phyloP scores from a whole-genome alignment of 2,113 vertebrate species.

The Acanthisitta chloris region DNA sequence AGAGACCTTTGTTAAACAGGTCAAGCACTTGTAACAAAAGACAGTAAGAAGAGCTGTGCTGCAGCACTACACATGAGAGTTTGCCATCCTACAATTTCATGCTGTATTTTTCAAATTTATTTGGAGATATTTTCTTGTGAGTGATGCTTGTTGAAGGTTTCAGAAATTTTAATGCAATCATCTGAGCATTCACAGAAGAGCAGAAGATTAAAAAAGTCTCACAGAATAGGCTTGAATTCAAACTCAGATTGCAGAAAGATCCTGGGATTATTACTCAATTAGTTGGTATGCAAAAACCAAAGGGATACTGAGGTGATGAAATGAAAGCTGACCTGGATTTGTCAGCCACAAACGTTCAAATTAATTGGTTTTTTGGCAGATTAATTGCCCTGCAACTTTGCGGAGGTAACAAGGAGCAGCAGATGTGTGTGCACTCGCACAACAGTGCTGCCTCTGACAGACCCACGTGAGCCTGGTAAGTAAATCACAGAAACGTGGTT shows the following conservation, averaged over 20 bases:
- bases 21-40: neutral
- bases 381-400: neutral
- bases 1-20: neutral
- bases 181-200: neutral
- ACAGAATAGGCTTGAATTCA: neutral
- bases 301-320: neutral
- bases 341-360: neutral
- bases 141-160: neutral
- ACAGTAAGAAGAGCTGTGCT: neutral
- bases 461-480: rapidly evolving
- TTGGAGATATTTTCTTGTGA: neutral
- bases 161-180: neutral
- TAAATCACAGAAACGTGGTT: rapidly evolving
- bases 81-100: neutral
- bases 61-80: no score
- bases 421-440: rapidly evolving
- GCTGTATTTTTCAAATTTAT: neutral
- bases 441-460: no score
- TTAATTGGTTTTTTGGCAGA: rapidly evolving
- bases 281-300: neutral
- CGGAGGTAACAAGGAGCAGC: neutral
- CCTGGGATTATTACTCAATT: neutral
- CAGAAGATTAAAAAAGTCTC: neutral
- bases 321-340: neutral
- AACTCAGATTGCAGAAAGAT: neutral